Percentiles rank a stretch among this genome's conserved stretches.
Evolutionary conservation across 2,888 invertebrate genomes (phyloP).

Genomic region (Drosophila lutescens): DNA sequence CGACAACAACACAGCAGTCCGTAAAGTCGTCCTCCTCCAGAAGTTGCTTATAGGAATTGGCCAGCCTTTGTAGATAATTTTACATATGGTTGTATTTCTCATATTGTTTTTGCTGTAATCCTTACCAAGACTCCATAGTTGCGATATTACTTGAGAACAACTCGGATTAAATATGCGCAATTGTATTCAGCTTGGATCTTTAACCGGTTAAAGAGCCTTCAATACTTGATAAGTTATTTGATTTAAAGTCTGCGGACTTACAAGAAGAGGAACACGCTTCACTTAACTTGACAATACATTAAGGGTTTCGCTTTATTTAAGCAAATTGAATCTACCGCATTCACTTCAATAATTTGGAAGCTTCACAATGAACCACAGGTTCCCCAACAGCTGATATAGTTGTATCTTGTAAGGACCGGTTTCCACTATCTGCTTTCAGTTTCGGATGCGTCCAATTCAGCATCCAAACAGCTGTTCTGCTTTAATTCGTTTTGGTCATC

Average conservation of each 20-base stretch:
- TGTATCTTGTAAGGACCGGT: not conserved
- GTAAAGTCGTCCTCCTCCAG: constrained; percentile 19
- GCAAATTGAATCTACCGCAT: not conserved
- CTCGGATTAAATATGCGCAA: not conserved
- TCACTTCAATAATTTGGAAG: not conserved
- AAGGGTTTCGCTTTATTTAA: not conserved
- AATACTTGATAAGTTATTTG: no score
- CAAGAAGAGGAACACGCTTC: no score
- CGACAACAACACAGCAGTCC: constrained; percentile 30
- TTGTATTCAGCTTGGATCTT: not conserved
- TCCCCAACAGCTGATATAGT: not conserved
- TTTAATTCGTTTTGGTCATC: no score
- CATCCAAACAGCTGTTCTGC: no score
- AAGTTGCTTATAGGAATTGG: constrained; percentile 4
- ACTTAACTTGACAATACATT: not conserved
- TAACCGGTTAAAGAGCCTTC: not conserved
- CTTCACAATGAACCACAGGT: not conserved
- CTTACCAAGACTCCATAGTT: constrained; percentile 12
- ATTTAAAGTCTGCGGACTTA: not conserved
- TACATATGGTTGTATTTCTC: no score
- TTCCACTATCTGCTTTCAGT: no score
- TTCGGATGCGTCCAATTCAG: no score
- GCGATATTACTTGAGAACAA: not conserved
- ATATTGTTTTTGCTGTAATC: not conserved
- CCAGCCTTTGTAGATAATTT: constrained; percentile 15